These are phyloP conservation scores for Drepana arcuata DNA, from an alignment of 1,140 invertebrate species.

Conservation along the genomic window DNA sequence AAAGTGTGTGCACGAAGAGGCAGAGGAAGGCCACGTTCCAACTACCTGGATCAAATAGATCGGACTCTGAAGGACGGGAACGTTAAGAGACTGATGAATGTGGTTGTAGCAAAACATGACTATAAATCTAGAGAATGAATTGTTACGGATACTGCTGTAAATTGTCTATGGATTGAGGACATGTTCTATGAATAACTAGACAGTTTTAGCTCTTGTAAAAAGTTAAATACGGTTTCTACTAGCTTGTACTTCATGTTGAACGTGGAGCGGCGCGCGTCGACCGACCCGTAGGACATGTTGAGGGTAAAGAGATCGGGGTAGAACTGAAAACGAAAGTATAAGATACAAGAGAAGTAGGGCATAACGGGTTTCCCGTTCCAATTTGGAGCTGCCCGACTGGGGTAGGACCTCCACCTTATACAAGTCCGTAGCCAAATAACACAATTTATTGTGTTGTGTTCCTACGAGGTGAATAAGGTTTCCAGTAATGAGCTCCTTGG, in stretches of 20 bases:
- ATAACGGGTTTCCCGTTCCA: too few relatives aligned
- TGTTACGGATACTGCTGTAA: too few relatives aligned
- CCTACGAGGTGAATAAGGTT: background rate
- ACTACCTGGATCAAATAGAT: too few relatives aligned
- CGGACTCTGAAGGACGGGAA: too few relatives aligned
- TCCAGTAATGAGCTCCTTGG: too few relatives aligned
- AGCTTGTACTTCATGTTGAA: constrained; percentile 48
- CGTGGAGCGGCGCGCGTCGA: constrained; percentile 43
- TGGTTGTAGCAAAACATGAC: too few relatives aligned
- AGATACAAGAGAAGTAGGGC: background rate
- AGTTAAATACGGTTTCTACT: constrained; percentile 47
- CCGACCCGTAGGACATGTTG: constrained; percentile 55
- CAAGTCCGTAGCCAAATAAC: background rate
- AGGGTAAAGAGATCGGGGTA: constrained; percentile 77
- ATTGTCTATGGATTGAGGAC: background rate
- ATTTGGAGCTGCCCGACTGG: too few relatives aligned
- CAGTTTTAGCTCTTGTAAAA: constrained; percentile 49
- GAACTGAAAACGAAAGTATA: constrained; percentile 69
- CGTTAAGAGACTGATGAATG: too few relatives aligned
- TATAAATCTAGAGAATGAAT: too few relatives aligned
- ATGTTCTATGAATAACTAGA: constrained; percentile 39
- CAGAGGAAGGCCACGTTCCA: too few relatives aligned
- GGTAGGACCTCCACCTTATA: background rate
- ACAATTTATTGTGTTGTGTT: background rate
- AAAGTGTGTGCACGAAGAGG: too few relatives aligned